These are phyloP conservation scores for Coregonus sp. DNA, from an alignment of 2,797 vertebrate species.

Conservation along the genomic window DNA sequence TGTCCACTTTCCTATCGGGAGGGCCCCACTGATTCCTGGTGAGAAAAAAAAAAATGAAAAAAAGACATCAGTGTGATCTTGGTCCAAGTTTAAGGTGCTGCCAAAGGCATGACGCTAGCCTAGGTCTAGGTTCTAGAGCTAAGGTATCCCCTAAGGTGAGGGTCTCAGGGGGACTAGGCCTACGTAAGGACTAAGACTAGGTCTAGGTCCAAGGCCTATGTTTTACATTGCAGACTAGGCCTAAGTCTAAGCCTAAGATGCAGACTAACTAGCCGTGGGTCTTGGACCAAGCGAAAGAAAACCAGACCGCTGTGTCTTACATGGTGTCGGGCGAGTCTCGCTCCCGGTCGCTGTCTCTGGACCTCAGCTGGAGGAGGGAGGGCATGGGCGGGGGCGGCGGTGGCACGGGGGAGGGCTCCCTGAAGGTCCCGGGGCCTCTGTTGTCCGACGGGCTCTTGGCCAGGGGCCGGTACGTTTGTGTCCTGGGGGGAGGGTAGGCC, in stretches of 20 bases:
- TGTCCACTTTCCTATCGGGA: constrained; percentile 96
- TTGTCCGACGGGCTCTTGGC: constrained; percentile 89
- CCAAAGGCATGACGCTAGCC: neutral
- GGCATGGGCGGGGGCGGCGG: constrained; percentile 84
- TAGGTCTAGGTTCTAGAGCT: neutral
- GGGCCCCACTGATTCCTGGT: constrained; percentile 95
- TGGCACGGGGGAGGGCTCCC: constrained; percentile 81
- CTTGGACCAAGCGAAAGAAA: neutral
- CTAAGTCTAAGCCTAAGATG: neutral
- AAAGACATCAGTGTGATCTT: neutral
- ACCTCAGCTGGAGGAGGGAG: constrained; percentile 81
- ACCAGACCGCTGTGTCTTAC: constrained; percentile 70
- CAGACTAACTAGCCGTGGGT: neutral
- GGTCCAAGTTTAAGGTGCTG: neutral
- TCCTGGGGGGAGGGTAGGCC: constrained; percentile 90
- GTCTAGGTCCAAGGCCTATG: neutral
- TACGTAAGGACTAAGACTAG: too few relatives aligned
- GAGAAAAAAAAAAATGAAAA: too few relatives aligned
- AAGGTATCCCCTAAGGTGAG: neutral
- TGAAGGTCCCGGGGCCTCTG: constrained; percentile 69
- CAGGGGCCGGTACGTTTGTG: constrained; percentile 92
- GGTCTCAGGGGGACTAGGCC: neutral
- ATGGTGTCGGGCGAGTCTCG: constrained; percentile 78
- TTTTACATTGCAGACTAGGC: neutral
- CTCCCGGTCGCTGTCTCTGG: constrained; percentile 81